Conservation (phyloP, 2,888 invertebrate species). For the Lasioglossum pauxillum region DNA sequence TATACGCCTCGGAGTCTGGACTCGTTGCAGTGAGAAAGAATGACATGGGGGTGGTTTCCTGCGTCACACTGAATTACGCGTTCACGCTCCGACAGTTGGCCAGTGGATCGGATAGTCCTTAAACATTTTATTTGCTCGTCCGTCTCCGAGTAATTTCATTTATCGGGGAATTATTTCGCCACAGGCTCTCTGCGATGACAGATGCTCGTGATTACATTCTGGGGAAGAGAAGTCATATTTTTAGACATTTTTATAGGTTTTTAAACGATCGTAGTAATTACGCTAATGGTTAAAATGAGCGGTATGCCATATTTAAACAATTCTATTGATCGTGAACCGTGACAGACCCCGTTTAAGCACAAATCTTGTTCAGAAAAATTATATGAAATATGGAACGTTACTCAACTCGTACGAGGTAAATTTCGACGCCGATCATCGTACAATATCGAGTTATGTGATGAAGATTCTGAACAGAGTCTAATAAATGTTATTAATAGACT, state of each 20-base stretch:
- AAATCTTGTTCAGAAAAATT: neutral
- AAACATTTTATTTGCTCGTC: slow-evolving; percentile 1
- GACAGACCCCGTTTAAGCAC: neutral
- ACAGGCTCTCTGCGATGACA: neutral
- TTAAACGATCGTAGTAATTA: neutral
- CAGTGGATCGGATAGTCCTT: neutral
- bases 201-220: neutral
- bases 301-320: neutral
- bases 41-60: slow-evolving; percentile 62
- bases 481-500: too few species aligned
- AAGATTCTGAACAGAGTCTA: too few species aligned
- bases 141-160: neutral
- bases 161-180: neutral
- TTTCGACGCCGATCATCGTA: too few species aligned
- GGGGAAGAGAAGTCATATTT: neutral
- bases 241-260: neutral
- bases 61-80: slow-evolving; percentile 73
- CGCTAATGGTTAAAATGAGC: neutral
- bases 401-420: neutral
- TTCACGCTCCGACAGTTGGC: slow-evolving; percentile 34
- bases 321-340: neutral
- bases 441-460: too few species aligned
- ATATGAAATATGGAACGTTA: neutral
- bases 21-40: slow-evolving; percentile 23
- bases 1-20: slow-evolving; percentile 20